Evolutionary conservation across 2,888 invertebrate genomes (phyloP), one percentile per base, ranked within the genome.

Genomic region (Isotomurus palustris): DNA sequence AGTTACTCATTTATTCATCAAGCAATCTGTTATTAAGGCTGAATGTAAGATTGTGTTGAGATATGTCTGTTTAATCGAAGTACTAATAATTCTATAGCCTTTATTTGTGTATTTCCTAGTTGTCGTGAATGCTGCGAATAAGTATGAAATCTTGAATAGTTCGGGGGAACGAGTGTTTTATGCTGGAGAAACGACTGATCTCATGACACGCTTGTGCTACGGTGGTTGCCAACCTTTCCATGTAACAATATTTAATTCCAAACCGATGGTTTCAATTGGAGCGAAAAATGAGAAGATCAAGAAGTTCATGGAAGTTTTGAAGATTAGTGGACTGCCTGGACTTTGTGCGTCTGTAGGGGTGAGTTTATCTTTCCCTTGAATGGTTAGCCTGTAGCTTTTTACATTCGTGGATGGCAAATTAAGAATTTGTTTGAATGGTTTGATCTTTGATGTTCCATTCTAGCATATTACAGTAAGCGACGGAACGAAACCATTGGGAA

Each of bases 31-130:
- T 10, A 57, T 62, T 17, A 57, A 60, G 32, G 59, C 65, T 1
- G 64, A 65, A 53, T 59, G 64, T 65, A 53, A 53, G 50, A 24
- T n/a, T n/a, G n/a, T n/a, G n/a, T n/a, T n/a, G n/a, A n/a, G n/a
- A n/a, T n/a, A n/a, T n/a, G n/a, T 25, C 27, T n/a, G n/a, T n/a
- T n/a, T n/a, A n/a, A n/a, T n/a, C n/a, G n/a, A n/a, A n/a, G n/a
- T n/a, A n/a, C n/a, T 14, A 45, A 38, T 38, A 36, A 49, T 22
- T 40, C n/a, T 25, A 24, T 25, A n/a, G 8, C 27, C 32, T 32
- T 35, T 10, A 19, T 28, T 55, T 28, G 12, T 25, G 32, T 32
- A 32, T 14, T 32, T 40, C 19, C 6, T 19, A 64, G 64, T 65
- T 32, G 62, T 65, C 22, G 40, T 62, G 22, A 65, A 65, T 45